phyloP scores from a whole-genome alignment of 2,888 invertebrate species.

The Yponomeuta evonymella region DNA sequence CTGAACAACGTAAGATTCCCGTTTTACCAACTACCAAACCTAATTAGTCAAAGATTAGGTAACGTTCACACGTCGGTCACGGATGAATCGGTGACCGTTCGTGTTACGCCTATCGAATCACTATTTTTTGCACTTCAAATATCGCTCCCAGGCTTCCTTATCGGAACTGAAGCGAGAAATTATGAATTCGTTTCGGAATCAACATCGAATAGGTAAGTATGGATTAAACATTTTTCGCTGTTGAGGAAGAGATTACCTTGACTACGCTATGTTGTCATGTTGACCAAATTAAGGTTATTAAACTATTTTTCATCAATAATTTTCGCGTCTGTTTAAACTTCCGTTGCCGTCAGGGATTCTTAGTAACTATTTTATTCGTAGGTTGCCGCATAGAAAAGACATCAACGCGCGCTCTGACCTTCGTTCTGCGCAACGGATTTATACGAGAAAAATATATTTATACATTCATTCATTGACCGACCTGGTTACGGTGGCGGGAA shows the following conservation, averaged over 20 bases:
- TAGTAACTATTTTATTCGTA: background rate
- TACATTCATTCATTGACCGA: too few species aligned
- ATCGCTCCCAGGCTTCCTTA: conserved; percentile 24
- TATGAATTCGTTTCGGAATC: background rate
- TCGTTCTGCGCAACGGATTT: background rate
- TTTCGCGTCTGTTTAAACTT: background rate
- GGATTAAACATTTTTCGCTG: background rate
- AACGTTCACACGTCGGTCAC: conserved; percentile 38
- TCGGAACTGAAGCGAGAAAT: conserved; percentile 27
- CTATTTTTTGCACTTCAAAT: conserved; percentile 2
- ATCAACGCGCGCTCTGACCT: conserved; percentile 6
- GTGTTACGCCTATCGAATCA: conserved; percentile 7
- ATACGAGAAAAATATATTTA: too few species aligned
- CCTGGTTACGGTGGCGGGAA: too few species aligned
- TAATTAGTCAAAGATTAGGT: conserved; percentile 31
- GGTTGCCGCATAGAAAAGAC: conserved; percentile 10
- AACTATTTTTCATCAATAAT: background rate
- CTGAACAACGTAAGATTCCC: conserved; percentile 7
- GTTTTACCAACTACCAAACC: conserved; percentile 2
- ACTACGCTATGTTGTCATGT: background rate
- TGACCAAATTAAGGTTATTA: background rate
- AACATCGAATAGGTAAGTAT: background rate
- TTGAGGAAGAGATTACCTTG: background rate
- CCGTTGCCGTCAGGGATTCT: background rate
- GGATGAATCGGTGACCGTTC: conserved; percentile 27